These are phyloP conservation scores for Sebastes taczanowskii DNA, from an alignment of 2,797 vertebrate species.

Conservation along the genomic window DNA sequence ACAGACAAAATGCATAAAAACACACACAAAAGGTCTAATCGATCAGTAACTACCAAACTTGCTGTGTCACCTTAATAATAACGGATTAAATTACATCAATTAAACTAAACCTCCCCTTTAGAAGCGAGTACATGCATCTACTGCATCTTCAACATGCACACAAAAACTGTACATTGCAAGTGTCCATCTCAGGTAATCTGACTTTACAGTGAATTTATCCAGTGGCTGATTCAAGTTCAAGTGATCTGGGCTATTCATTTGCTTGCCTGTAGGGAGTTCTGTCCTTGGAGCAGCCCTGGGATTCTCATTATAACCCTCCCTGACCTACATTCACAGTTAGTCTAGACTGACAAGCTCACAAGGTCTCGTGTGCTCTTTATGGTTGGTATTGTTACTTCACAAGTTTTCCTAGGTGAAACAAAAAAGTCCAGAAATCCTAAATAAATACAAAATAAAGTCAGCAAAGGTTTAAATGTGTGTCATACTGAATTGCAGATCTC, in stretches of 20 bases:
- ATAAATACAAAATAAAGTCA: neutral
- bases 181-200: neutral
- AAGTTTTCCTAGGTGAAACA: neutral
- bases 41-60: neutral
- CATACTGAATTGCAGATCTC: neutral
- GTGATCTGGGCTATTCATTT: neutral
- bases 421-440: neutral
- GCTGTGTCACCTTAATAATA: neutral
- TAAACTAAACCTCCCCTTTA: too few relatives aligned
- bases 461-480: neutral
- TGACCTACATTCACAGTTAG: conserved; percentile 68
- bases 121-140: too few relatives aligned
- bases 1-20: neutral
- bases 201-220: neutral
- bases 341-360: conserved; percentile 22
- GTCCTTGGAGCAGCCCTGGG: conserved; percentile 48
- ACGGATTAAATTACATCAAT: neutral
- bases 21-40: too few relatives aligned
- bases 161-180: neutral
- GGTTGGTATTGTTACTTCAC: neutral
- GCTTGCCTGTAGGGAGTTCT: neutral
- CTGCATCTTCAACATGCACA: neutral
- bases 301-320: conserved; percentile 66
- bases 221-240: neutral
- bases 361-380: neutral